These are phyloP conservation scores for Myopa tessellatipennis DNA, from an alignment of 2,888 invertebrate genomes.

Conservation along the genomic window DNA sequence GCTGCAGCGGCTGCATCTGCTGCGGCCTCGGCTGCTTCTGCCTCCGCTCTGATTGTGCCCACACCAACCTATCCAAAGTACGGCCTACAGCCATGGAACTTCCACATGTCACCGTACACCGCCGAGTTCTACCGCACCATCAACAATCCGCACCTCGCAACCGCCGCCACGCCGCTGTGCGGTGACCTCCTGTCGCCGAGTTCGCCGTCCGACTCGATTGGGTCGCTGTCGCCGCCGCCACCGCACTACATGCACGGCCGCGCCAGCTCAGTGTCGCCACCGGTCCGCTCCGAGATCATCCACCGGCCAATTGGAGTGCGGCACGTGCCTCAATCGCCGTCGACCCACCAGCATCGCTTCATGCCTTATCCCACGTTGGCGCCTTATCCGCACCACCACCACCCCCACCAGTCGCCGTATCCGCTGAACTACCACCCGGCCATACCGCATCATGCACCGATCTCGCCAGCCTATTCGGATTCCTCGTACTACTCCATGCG, in stretches of 20 bases:
- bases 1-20: conserved; percentile 60
- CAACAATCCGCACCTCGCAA: conserved; percentile 60
- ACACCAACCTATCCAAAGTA: conserved; percentile 67
- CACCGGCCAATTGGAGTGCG: conserved; percentile 63
- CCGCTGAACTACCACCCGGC: conserved; percentile 42
- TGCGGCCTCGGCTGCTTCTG: conserved; percentile 64
- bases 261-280: conserved; percentile 67
- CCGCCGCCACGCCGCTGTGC: conserved; percentile 61
- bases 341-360: conserved; percentile 49
- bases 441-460: conserved; percentile 58
- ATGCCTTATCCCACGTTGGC: conserved; percentile 44
- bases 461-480: conserved; percentile 68
- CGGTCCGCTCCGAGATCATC: conserved; percentile 63
- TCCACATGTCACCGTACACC: conserved; percentile 65
- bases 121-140: conserved; percentile 66
- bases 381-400: conserved; percentile 46
- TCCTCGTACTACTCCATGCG: conserved; percentile 67
- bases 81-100: conserved; percentile 64
- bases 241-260: conserved; percentile 66
- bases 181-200: conserved; percentile 65
- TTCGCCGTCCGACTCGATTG: conserved; percentile 64
- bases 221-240: conserved; percentile 66
- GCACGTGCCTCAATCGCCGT: conserved; percentile 50
- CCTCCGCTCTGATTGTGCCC: conserved; percentile 71
- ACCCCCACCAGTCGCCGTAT: conserved; percentile 44